Evolutionary conservation across 2,113 vertebrate species (phyloP), one percentile per base, ranked within the genome.

Genomic region (Paralichthys olivaceus): DNA sequence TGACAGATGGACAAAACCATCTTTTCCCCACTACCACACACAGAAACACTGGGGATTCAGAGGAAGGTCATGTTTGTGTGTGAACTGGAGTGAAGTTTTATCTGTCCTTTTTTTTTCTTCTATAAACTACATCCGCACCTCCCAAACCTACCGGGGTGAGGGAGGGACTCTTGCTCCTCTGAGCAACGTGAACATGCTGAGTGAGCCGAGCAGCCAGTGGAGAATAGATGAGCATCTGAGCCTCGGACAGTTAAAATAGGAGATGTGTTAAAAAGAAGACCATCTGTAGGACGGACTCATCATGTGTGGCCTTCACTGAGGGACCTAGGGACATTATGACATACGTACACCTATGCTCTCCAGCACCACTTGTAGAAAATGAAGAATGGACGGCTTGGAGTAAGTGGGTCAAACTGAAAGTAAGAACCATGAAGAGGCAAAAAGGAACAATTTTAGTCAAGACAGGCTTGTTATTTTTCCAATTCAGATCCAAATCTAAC

Each of bases 1-100:
- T 87, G 89, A 90, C 94, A 95, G 94, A 95, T 95, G 94, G 94
- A 93, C 80, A 56, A 72, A 75, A n/a, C 40, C 63, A 67, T 75
- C 63, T 82, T 56, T 80, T 71, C 80, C 82, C 84, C 84, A 71
- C 85, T 78, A 69, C 80, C 60, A 73, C 75, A 84, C 63, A 75
- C 71, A 75, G 26, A 56, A 77, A 75, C 86, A 59, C 75, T 58
- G 62, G 91, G 91, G 86, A 91, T 79, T 84, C 51, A 75, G 53
- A 69, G 69, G 64, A 77, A 72, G 83, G 83, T 90, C 82, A 83
- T 88, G 75, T 79, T 62, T 81, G 81, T 89, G 83, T 90, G 87
- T 91, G 84, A 79, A 80, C n/a, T 89, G 67, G 72, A 89, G 88
- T 91, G 88, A 87, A 89, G 81, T 83, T 86, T 77, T 77, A 90